Evolutionary conservation across 2,797 vertebrate species (phyloP).

Genomic region (Botia almorhae): DNA sequence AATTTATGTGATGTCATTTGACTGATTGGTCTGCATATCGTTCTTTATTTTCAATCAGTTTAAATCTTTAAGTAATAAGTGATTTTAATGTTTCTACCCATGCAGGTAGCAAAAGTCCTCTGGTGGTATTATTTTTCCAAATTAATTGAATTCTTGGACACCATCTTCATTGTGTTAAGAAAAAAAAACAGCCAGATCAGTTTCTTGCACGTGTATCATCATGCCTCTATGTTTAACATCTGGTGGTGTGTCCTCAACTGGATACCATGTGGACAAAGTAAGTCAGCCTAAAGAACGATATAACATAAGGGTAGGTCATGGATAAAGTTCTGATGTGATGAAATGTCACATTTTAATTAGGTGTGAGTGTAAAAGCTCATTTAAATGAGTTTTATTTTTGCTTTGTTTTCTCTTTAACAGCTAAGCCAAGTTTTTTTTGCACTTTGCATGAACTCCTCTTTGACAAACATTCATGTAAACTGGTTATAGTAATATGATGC

Average conservation of each 20-base stretch:
- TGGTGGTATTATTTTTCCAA: constrained; percentile 94
- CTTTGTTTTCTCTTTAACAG: too few species aligned
- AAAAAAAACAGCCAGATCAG: constrained; percentile 88
- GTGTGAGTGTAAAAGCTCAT: too few species aligned
- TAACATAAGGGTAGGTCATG: neutral
- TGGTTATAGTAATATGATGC: neutral
- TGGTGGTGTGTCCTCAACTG: constrained; percentile 92
- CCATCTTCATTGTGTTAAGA: constrained; percentile 86
- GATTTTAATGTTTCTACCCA: neutral
- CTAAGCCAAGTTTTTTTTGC: too few species aligned
- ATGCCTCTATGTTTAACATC: constrained; percentile 90
- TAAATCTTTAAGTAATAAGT: too few species aligned
- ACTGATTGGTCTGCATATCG: too few species aligned
- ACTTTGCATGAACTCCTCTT: neutral
- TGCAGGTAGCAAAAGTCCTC: constrained; percentile 85
- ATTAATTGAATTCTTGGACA: constrained; percentile 87
- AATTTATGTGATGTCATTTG: too few species aligned
- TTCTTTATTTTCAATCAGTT: too few species aligned
- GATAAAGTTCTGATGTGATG: neutral
- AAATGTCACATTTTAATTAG: neutral
- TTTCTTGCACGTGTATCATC: constrained; percentile 89
- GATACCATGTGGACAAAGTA: constrained; percentile 91
- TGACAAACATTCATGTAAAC: neutral
- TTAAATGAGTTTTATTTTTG: too few species aligned
- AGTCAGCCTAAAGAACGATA: constrained; percentile 63